Evolutionary conservation across 2,888 invertebrate species (phyloP), one percentile per base, ranked within the genome.

Genomic region (Cephus sareptanus): DNA sequence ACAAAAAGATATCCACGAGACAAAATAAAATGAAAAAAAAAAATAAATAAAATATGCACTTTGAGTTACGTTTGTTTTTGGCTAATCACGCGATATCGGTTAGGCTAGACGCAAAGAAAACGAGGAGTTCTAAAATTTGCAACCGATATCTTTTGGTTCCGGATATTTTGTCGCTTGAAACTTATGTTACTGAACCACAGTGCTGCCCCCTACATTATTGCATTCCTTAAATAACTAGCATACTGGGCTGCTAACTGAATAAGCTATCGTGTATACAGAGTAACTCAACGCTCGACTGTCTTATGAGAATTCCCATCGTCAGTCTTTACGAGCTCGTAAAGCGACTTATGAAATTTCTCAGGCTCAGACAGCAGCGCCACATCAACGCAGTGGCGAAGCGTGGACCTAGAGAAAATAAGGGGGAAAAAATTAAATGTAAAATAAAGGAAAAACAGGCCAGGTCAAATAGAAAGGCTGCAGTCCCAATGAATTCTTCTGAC

Each of bases 381-480:
- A 15, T 15, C 15, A 40, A 4, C 15, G 15, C 15, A 15, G 40
- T 1, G 4, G 40, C 4, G 40, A 15, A 15, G 15, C 40, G 6
- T 15, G 40, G 40, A 40, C 15, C 40, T 13, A 37, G 37, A 40
- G 40, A 40, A 40, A 40, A 40, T 40, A 6, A 15, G 15, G 15
- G 15, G 35, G 4, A 40, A 40, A 40, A 15, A 15, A 6, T 40
- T 15, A 40, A 40, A 40, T 40, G 1, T 15, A 40, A 40, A 37
- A 13, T 15, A 37, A 37, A 4, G 0, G 37, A 40, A 37, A 35
- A 73, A 70, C 3, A 33, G 30, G 40, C 33, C 56, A 80, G 33
- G 75, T 82, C 79, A 33, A 79, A 37, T 11, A 68, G 23, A 31
- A 77, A 75, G 77, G 79, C 76, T 12, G 77, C 79, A 34, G 75